phyloP scores from a whole-genome alignment of 2,797 vertebrate genomes.

The Semaprochilodus insignis region DNA sequence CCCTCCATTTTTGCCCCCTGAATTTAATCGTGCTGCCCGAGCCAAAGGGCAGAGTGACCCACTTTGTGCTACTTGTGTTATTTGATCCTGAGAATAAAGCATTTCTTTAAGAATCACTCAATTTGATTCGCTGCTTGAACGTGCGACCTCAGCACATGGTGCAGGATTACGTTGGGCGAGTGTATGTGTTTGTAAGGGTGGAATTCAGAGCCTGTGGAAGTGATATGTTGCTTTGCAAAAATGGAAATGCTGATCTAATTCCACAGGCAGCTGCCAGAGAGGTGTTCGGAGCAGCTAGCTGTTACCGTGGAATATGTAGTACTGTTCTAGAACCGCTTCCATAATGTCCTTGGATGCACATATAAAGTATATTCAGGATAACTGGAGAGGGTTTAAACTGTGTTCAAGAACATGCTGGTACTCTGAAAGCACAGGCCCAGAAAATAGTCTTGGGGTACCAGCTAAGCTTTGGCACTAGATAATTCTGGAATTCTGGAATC shows the following conservation, averaged over 20 bases:
- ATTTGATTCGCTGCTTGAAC: not conserved
- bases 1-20: not conserved
- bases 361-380: not conserved
- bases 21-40: not conserved
- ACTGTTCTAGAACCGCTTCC: not conserved
- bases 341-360: not conserved
- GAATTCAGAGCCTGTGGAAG: not conserved
- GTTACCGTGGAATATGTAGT: not conserved
- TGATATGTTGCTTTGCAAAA: not conserved
- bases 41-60: not conserved
- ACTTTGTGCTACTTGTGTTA: not conserved
- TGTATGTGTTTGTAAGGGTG: not conserved
- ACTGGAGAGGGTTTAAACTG: not conserved
- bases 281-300: not conserved
- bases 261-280: not conserved
- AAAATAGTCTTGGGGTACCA: not conserved
- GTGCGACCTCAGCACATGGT: not conserved
- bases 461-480: too few species aligned
- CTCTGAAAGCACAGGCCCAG: not conserved
- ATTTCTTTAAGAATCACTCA: not conserved
- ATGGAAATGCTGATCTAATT: not conserved
- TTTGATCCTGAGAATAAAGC: not conserved
- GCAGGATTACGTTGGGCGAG: not conserved
- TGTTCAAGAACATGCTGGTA: not conserved
- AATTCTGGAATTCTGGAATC: too few species aligned